Evolutionary conservation across 1,140 invertebrate species (phyloP).

Genomic region (Rhopalosiphum maidis): DNA sequence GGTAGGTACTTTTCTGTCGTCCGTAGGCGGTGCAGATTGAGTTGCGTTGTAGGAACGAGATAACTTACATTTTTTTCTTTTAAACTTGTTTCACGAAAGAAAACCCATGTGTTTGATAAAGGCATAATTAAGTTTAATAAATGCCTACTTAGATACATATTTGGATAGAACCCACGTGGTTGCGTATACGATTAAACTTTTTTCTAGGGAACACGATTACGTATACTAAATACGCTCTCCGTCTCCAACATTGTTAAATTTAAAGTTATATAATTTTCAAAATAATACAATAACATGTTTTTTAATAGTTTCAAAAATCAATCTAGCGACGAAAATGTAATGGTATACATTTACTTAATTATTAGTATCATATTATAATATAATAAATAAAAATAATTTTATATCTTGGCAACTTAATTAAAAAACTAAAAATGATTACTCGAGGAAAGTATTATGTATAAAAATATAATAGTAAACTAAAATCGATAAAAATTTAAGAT

Average conservation of each 20-base stretch:
- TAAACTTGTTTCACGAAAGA: not conserved
- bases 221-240: not conserved
- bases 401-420: too few species aligned
- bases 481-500: too few species aligned
- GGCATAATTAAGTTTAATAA: not conserved
- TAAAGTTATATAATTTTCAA: not conserved
- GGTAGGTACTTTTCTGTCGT: not conserved
- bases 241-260: not conserved
- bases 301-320: not conserved
- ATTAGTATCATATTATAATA: not conserved
- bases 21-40: not conserved
- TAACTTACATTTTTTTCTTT: not conserved
- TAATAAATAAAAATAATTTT: too few species aligned
- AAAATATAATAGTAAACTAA: too few species aligned
- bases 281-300: not conserved
- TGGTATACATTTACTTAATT: not conserved
- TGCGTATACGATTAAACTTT: not conserved
- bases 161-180: not conserved
- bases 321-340: not conserved
- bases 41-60: not conserved
- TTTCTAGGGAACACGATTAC: not conserved
- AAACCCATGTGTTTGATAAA: not conserved
- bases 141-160: not conserved
- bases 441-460: too few species aligned
- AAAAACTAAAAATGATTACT: too few species aligned